Percentiles rank a stretch among this genome's conserved stretches.
Evolutionary conservation across 2,797 vertebrate genomes (phyloP).

Genomic region (Manis pentadactyla): DNA sequence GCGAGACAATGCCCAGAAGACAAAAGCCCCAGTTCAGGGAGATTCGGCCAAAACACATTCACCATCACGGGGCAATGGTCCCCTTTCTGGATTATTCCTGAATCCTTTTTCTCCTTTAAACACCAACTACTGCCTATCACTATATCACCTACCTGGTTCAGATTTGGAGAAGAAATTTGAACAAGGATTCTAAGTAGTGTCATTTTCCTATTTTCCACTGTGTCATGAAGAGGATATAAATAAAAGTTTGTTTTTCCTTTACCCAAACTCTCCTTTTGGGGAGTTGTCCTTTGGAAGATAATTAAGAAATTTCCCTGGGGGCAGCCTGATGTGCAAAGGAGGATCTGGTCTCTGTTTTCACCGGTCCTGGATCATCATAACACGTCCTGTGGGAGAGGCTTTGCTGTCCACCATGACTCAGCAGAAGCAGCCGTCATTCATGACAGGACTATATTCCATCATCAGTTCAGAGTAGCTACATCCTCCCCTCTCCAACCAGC

Average conservation of each 20-base stretch:
- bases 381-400: neutral
- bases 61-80: neutral
- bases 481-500: neutral
- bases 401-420: neutral
- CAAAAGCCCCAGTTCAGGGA: neutral
- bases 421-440: neutral
- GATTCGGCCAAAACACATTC: neutral
- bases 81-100: neutral
- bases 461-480: neutral
- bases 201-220: conserved; percentile 15
- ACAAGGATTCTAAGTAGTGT: neutral
- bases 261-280: neutral
- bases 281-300: neutral
- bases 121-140: neutral
- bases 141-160: neutral
- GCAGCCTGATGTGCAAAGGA: neutral
- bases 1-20: neutral
- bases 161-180: neutral
- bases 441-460: neutral
- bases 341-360: neutral
- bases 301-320: neutral
- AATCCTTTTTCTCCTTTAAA: neutral
- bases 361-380: neutral
- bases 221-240: neutral
- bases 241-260: neutral